These are phyloP conservation scores for Betta splendens DNA, from an alignment of 2,797 vertebrate species.

Conservation along the genomic window DNA sequence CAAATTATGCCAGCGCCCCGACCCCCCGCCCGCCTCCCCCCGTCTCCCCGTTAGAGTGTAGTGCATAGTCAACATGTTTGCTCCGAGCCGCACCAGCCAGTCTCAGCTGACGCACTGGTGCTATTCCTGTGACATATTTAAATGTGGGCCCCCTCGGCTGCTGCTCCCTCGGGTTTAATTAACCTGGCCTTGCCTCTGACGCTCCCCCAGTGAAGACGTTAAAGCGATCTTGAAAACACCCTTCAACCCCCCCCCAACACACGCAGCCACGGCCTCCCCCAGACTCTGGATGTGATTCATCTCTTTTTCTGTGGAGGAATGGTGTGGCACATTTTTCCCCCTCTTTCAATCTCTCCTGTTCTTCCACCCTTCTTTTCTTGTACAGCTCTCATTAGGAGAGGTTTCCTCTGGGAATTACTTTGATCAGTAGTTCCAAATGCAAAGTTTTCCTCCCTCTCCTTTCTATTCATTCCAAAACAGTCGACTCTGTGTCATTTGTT, in stretches of 20 bases:
- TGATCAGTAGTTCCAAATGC: slow-evolving; percentile 79
- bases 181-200: slow-evolving; percentile 80
- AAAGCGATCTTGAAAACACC: slow-evolving; percentile 75
- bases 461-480: slow-evolving; percentile 66
- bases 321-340: slow-evolving; percentile 43
- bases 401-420: slow-evolving; percentile 75
- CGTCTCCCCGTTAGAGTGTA: slow-evolving; percentile 59
- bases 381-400: slow-evolving; percentile 76
- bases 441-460: slow-evolving; percentile 64
- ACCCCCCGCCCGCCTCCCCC: slow-evolving; percentile 27
- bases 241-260: slow-evolving; percentile 50
- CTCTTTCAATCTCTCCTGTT: slow-evolving; percentile 51
- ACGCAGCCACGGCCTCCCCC: slow-evolving; percentile 34
- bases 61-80: slow-evolving; percentile 81
- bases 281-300: slow-evolving; percentile 48
- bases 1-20: slow-evolving; percentile 56
- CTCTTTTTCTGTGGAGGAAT: slow-evolving; percentile 53
- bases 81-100: slow-evolving; percentile 56
- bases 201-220: slow-evolving; percentile 77
- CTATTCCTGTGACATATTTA: slow-evolving; percentile 83
- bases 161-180: slow-evolving; percentile 82
- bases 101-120: slow-evolving; percentile 64
- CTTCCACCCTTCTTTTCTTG: slow-evolving; percentile 60
- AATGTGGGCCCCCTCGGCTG: slow-evolving; percentile 65
- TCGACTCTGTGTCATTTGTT: slow-evolving; percentile 59